A percentile compares a stretch with the other conserved stretches of the same genome.
Evolutionary conservation across 2,797 vertebrate species (phyloP).

Genomic region (Florisuga fusca): DNA sequence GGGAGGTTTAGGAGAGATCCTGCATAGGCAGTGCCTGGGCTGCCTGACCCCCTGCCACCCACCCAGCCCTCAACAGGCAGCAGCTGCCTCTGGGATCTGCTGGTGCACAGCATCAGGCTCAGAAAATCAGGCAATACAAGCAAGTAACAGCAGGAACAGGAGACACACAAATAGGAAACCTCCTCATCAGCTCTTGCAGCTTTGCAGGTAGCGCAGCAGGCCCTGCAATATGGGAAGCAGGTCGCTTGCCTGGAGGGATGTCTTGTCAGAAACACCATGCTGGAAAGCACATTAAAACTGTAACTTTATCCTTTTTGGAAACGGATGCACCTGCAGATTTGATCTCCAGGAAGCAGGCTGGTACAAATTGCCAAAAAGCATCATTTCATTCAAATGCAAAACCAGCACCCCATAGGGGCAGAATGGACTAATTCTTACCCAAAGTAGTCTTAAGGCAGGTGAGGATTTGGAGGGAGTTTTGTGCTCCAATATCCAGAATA

Average conservation of each 20-base stretch:
- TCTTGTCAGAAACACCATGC: background rate
- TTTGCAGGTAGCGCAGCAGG: rapidly evolving
- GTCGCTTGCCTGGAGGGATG: rapidly evolving
- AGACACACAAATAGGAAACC: background rate
- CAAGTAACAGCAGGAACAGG: background rate
- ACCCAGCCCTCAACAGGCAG: background rate
- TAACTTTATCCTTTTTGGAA: background rate
- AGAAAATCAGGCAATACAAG: background rate
- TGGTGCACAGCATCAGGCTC: background rate
- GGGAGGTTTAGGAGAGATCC: background rate
- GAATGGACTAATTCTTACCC: background rate
- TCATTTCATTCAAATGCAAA: background rate
- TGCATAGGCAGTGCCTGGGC: rapidly evolving
- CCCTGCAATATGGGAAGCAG: rapidly evolving
- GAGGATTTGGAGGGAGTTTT: background rate
- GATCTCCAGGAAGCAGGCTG: background rate
- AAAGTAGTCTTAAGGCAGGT: rapidly evolving
- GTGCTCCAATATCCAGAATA: background rate
- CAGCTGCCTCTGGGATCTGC: rapidly evolving
- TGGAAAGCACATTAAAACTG: background rate
- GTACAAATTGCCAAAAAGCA: background rate
- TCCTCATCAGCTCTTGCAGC: rapidly evolving
- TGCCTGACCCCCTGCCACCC: rapidly evolving
- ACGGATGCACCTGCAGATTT: background rate
- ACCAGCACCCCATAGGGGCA: rapidly evolving